A percentile compares a stretch with the other conserved stretches of the same genome.
phyloP scores from a whole-genome alignment of 2,888 invertebrate species.

The Pseudanteris insignis region DNA sequence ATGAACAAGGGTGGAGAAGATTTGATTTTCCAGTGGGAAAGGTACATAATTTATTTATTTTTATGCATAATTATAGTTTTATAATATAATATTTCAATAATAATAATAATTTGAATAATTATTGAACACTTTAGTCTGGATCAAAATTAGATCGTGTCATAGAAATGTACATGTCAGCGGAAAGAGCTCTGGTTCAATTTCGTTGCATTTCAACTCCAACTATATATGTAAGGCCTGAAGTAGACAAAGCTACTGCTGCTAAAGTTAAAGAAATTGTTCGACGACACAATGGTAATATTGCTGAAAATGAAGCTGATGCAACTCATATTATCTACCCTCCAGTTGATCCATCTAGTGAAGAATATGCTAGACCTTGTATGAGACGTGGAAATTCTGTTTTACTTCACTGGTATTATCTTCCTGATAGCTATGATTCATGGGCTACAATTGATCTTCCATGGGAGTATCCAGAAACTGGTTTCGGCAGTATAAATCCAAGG shows the following conservation, averaged over 20 bases:
- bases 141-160: conserved; percentile 90
- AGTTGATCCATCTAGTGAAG: conserved; percentile 86
- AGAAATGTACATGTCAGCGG: conserved; percentile 92
- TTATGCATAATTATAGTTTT: conserved; percentile 10
- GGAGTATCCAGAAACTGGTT: conserved; percentile 60
- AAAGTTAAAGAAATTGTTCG: conserved; percentile 90
- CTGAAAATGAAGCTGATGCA: conserved; percentile 87
- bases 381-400: conserved; percentile 83
- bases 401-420: conserved; percentile 96
- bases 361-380: conserved; percentile 88
- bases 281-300: conserved; percentile 80
- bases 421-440: conserved; percentile 93
- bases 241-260: conserved; percentile 81
- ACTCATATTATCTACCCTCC: conserved; percentile 91
- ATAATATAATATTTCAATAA: too few relatives aligned
- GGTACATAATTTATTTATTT: conserved; percentile 70
- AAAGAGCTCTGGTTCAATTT: conserved; percentile 82
- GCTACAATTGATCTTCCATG: conserved; percentile 65
- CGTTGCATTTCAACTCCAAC: conserved; percentile 83
- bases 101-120: too few relatives aligned
- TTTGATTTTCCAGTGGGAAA: conserved; percentile 91
- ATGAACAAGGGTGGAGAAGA: conserved; percentile 94
- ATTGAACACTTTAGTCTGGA: conserved; percentile 77
- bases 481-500: conserved; percentile 53
- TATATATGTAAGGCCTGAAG: conserved; percentile 83